Evolutionary conservation across 2,797 vertebrate genomes (phyloP), one percentile per base, ranked within the genome.

Genomic region (Phoeniculus purpureus): DNA sequence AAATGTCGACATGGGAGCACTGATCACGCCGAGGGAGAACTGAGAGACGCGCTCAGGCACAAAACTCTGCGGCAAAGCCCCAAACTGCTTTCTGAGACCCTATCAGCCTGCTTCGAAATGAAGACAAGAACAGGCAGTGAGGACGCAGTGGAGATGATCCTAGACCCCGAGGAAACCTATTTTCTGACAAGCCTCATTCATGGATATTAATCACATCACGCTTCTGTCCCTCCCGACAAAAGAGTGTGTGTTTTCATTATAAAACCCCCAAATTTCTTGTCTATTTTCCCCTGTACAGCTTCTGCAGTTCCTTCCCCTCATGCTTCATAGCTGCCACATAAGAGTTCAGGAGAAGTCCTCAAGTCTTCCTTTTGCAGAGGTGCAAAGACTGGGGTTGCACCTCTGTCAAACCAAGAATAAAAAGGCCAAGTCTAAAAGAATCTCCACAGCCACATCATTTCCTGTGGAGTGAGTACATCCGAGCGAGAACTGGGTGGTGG

Each of bases 401-500:
- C 50, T 78, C 66, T 59, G n/a, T 29, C 37, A 59, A 64, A 43
- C n/a, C 7, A 81, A 76, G 15, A 7, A 15, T 17, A 16, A 34
- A 61, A 84, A 78, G 26, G 4, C 21, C 23, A 20, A 5, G 4
- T 15, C 10, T 45, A 1, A 19, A 50, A 48, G 47, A 31, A 13
- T 26, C 20, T 7, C 18, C 0, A 0, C 10, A 19, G 10, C n/a
- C n/a, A n/a, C 11, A 26, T 7, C 43, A 80, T 50, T 12, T 37
- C 37, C 37, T 37, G 37, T 37, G 37, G 37, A 37, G 37, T 85
- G 79, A 56, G 45, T 79, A 67, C 17, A 31, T 14, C 26, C 1
- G 6, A 37, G 8, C 17, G 45, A 77, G 19, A 51, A 4, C 48
- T 0, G 7, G 32, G 14, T 2, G 0, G 11, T 55, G 16, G 2